Base-by-base conservation (phyloP, 1,140 invertebrate species). In the Vollenhovia emeryi region DNA sequence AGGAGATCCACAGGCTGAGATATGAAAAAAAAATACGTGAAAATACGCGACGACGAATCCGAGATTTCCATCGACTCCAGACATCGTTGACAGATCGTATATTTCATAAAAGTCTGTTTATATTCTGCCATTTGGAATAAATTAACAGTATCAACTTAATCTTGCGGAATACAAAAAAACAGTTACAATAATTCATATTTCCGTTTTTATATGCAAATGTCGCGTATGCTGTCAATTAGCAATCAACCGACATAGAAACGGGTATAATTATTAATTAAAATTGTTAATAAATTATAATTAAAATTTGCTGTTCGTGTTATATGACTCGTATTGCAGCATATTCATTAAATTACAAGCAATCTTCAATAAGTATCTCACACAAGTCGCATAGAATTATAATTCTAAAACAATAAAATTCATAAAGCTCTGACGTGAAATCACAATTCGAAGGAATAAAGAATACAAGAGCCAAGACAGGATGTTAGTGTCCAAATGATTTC, bases 71-170 rank as follows among this genome's bases (percentile, higher is more conserved):
- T 43, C 24, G 15, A 69, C 40, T 74, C n/a, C 40, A 60, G 57
- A 74, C 60, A 27, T 79, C 62, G 33, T 45, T 33, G 52, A 74
- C n/a, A 75, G 40, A 15, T 52, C 30, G n/a, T 27, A 52, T 79
- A 50, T 27, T 68, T 40, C 15, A 43, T 57, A 59, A 73, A 59
- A 73, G 6, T 40, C 13, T 36, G 11, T 33, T 45, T 43, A 71
- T 43, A 43, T 45, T 55, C 3, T n/a, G 43, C 15, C 33, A n/a
- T 9, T 52, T 50, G 15, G 3, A 55, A 80, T 43, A 55, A 27
- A 50, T 27, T 55, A 30, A 80, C 9, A 21, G 27, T 69, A 30
- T 55, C 21, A n/a, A n/a, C 33, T 48, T 21, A 13, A 62, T 30
- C n/a, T 43, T 30, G 24, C 2, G 43, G 36, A 60, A 40, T 24